Evolutionary conservation across 2,113 vertebrate species (phyloP), one percentile per base, ranked within the genome.

Genomic region (Nycticorax nycticorax): DNA sequence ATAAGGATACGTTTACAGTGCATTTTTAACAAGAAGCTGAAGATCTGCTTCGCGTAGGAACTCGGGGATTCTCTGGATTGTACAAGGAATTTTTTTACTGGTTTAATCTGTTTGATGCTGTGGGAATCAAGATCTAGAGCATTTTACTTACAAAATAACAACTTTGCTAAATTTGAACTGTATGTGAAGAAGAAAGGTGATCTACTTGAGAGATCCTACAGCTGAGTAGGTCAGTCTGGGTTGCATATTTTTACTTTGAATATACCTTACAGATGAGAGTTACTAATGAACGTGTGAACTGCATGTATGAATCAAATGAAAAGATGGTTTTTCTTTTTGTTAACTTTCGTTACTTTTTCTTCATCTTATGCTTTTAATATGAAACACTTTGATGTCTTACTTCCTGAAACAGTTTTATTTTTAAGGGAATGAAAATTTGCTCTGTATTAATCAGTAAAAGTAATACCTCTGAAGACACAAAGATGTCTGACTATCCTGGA

Each of bases 1-100:
- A 98, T 99, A 98, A 99, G 97, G 92, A 86, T 94, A 95, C 77
- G 20, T 97, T 98, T 96, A 84, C 90, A 94, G 95, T 67, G 33
- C 92, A 37, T 83, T 96, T 95, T 96, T 92, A 89, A 75, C 39
- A 18, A 93, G 95, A 89, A 89, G 80, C 86, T 74, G 95, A 93
- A 93, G 96, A 92, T 91, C 85, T 92, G 48, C 66, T 96, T 81
- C 24, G 3, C 73, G 96, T 74, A 74, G 66, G 43, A 85, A n/a
- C 1, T 5, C 1, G 0, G 41, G 13, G n/a, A 19, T 74, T 88
- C 72, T 89, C 24, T 63, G 79, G 50, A 37, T 74, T 59, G 27
- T 77, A 43, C 14, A 22, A 69, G 77, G 33, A 67, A 67, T 89
- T 83, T 69, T 26, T 64, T 41, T 59, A 52, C 75, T 84, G 11